Percentiles rank a stretch among this genome's conserved stretches.
These are phyloP conservation scores for Podilymbus podiceps DNA, from an alignment of 2,113 vertebrate species.

Conservation along the genomic window DNA sequence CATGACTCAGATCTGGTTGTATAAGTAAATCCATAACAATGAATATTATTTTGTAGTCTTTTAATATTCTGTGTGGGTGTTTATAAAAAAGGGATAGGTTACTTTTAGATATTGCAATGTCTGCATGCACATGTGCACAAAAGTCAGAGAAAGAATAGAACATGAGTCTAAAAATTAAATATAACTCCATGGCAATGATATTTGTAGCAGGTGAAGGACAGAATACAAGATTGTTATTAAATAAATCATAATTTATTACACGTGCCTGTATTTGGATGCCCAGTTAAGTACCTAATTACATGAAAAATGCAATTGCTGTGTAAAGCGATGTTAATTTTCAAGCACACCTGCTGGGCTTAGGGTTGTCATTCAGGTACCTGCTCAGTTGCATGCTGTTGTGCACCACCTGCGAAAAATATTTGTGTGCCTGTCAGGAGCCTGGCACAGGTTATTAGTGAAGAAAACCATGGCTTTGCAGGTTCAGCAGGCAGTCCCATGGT, in stretches of 20 bases:
- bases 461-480: background rate
- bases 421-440: background rate
- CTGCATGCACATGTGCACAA: rapidly evolving
- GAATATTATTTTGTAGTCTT: background rate
- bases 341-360: background rate
- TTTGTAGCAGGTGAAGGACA: background rate
- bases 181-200: background rate
- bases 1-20: background rate
- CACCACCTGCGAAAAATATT: background rate
- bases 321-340: conserved; percentile 47
- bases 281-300: conserved; percentile 51
- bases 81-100: background rate
- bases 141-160: background rate
- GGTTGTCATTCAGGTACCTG: background rate
- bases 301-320: conserved; percentile 19
- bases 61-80: background rate
- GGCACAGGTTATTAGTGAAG: background rate
- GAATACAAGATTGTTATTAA: background rate
- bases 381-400: background rate
- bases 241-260: conserved; percentile 42
- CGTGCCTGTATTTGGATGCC: background rate
- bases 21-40: background rate
- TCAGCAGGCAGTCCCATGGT: background rate
- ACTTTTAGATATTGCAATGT: background rate
- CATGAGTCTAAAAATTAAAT: background rate